These are phyloP conservation scores for Trachelipus rathkii DNA, from an alignment of 1,140 invertebrate genomes.

Conservation along the genomic window DNA sequence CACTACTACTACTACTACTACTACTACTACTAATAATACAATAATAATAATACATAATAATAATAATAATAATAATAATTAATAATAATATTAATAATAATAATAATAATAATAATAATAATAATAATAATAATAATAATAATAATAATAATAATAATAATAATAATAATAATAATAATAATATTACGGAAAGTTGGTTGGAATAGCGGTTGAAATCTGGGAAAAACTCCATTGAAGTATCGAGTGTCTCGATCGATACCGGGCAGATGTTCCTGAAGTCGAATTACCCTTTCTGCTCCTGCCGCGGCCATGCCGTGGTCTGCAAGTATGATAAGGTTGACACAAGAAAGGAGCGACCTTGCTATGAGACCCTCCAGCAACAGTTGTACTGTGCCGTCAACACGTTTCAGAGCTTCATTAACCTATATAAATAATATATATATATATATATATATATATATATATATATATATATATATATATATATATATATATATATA, in stretches of 20 bases:
- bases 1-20: too few relatives aligned
- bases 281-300: constrained; percentile 22
- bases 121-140: background rate
- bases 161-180: background rate
- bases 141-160: background rate
- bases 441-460: constrained; percentile 7
- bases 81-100: background rate
- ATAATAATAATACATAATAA: too few relatives aligned
- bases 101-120: background rate
- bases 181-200: background rate
- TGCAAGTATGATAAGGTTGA: constrained; percentile 32
- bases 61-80: too few relatives aligned
- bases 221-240: constrained; percentile 19
- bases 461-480: constrained; percentile 1
- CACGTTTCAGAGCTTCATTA: constrained; percentile 2
- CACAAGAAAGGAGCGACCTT: constrained; percentile 28
- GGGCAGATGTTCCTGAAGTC: background rate
- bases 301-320: constrained; percentile 38
- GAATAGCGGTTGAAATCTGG: constrained; percentile 7
- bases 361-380: background rate
- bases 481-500: constrained; percentile 5
- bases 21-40: too few relatives aligned
- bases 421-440: constrained; percentile 13
- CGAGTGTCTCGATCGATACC: background rate
- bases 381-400: constrained; percentile 19